These are phyloP conservation scores for Drosophila subobscura DNA, from an alignment of 1,140 invertebrate species.

Conservation along the genomic window DNA sequence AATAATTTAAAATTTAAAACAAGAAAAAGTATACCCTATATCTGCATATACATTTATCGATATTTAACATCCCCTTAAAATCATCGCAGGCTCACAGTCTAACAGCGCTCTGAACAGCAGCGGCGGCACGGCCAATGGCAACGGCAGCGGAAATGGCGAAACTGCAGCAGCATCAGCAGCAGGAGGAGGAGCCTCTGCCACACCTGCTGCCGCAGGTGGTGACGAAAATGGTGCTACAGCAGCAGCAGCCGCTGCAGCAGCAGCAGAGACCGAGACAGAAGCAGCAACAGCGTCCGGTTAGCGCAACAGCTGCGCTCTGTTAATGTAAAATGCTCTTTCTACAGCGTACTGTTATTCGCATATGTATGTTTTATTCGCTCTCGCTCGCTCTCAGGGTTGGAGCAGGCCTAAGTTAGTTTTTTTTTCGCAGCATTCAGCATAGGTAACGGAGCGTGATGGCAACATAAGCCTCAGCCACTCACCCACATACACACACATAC, in stretches of 20 bases:
- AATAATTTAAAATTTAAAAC: too few species aligned
- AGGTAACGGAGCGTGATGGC: too few species aligned
- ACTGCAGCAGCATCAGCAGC: constrained; percentile 17
- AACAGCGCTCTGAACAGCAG: constrained; percentile 69
- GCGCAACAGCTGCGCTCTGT: constrained; percentile 40
- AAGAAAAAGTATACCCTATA: too few species aligned
- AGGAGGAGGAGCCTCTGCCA: constrained; percentile 3
- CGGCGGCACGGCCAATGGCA: constrained; percentile 27
- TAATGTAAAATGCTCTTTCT: constrained; percentile 46
- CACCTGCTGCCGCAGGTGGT: constrained; percentile 4
- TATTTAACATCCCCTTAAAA: too few species aligned
- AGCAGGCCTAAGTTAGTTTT: constrained; percentile 4
- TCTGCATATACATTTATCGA: too few species aligned
- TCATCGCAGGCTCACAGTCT: constrained; percentile 62
- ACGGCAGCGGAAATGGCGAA: constrained; percentile 17
- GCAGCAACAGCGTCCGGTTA: constrained; percentile 58
- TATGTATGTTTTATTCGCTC: constrained; percentile 50
- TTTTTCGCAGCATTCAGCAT: constrained; percentile 1
- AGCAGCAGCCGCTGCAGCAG: constrained; percentile 28
- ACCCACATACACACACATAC: constrained; percentile 10
- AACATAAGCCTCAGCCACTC: constrained; percentile 5
- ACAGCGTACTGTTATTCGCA: constrained; percentile 47
- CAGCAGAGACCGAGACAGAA: constrained; percentile 46
- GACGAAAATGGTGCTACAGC: constrained; percentile 19
- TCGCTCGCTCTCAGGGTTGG: too few species aligned